Evolutionary conservation across 1,140 invertebrate species (phyloP), one percentile per base, ranked within the genome.

Genomic region (Riptortus pedestris): DNA sequence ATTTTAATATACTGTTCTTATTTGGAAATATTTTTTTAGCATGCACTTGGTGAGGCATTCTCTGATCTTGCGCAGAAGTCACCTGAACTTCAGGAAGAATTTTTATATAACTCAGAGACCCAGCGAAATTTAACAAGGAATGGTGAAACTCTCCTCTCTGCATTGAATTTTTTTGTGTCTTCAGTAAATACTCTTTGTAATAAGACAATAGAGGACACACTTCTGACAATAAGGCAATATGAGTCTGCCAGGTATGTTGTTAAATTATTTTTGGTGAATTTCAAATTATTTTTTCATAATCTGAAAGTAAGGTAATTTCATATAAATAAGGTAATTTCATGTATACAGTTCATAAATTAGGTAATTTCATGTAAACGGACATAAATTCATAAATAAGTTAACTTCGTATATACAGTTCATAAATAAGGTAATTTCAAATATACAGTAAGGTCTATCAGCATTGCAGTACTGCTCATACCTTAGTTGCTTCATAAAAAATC

Each of bases 151-250:
- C 77, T 98, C 51, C 76, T 96, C 69, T 86, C 87, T 67, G 93
- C 93, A 64, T 80, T 98, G 67, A 93, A 96, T 77, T 96, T 96
- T 78, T 97, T 98, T 78, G 91, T 91, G 70, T 94, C 90, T 57
- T 93, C 91, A 51, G 86, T 98, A 12, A 92, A 92, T 75, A 98
- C 95, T 38, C 79, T 98, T 69, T 93, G 91, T 75, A 90, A 94
- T 76, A 96, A 96, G 79, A 96, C 93, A 27, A 97, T 98, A 73
- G 93, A 96, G 76, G 94, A 97, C 74, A 96, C 93, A 0, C 79
- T 98, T 69, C 80, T 93, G 63, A 97, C 94, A 59, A 86, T 97
- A 69, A 83, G 89, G 71, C 88, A 92, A 73, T 97, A 95, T 76
- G 93, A 98, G 79, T 85, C 84, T 52, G 88, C 93, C 52, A 85